Base-by-base conservation (phyloP, 2,113 vertebrate species). In the Alexandromys fortis region DNA sequence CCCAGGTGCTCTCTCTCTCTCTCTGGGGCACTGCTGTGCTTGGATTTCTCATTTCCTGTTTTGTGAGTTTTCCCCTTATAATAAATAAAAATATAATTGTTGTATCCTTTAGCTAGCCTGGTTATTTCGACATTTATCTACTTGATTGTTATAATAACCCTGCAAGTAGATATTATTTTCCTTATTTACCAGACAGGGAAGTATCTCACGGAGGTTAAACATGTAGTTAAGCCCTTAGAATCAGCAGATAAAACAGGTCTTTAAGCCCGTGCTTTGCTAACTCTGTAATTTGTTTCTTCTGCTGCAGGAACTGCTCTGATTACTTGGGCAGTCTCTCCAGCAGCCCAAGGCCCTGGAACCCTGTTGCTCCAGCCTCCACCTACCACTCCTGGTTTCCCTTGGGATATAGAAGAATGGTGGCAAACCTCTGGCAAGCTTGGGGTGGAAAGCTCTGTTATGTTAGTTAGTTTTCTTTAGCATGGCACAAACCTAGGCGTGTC, bases 111-210 rank as follows among this genome's bases (percentile, higher is more conserved):
- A 58, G 55, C 55, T 58, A 58, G 55, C 17, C 55, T 7, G 55
- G 55, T 58, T 58, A 58, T 58, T 58, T 58, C 55, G 1, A 58
- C 55, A 58, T 58, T 58, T 58, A 87, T 67, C 78, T 19, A 38
- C 70, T 42, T 91, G 91, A 67, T 91, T 61, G 38, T 77, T 90
- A 49, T 45, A 72, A 70, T 75, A 73, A 38, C 14, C 16, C 19
- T 55, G 33, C 13, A 92, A 76, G 58, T 38, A 70, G 19, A 16
- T 87, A 70, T 70, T 88, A 88, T 82, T 90, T 77, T 47, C 61
- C 65, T 78, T 70, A 3, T 58, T 92, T 93, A 70, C 49, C 85
- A 92, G 94, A 45, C 42, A 67, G 76, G 85, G 38, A 88, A 61
- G 76, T 35, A 61, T 75, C 68, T 90, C 75, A 30, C 30, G 22